A percentile compares a stretch with the other conserved stretches of the same genome.
Conservation (phyloP, 2,888 invertebrate species). For the Tryphoninae sp. region DNA sequence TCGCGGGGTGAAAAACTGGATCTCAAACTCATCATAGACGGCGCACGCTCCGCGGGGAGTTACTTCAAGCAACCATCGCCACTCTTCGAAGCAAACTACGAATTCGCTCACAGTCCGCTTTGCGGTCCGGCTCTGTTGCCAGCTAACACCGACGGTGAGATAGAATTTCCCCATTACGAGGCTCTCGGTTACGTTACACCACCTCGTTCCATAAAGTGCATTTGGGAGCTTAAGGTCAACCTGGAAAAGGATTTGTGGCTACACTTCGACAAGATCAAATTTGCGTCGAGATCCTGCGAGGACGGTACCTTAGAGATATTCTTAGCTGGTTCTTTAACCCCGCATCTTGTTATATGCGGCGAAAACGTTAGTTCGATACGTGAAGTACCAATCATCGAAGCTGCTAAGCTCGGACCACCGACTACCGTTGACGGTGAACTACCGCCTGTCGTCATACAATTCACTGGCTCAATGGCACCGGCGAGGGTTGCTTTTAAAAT, state of each 20-base stretch:
- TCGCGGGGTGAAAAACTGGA: conserved; percentile 92
- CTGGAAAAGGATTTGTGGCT: conserved; percentile 93
- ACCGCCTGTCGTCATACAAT: conserved; percentile 87
- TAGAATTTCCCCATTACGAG: conserved; percentile 93
- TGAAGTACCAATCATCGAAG: conserved; percentile 90
- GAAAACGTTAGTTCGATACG: conserved; percentile 92
- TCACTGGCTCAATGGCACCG: conserved; percentile 89
- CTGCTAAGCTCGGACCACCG: conserved; percentile 87
- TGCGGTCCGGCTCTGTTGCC: conserved; percentile 92
- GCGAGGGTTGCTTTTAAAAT: conserved; percentile 93
- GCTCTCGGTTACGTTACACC: conserved; percentile 84
- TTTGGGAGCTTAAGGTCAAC: conserved; percentile 92
- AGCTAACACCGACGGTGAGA: conserved; percentile 91
- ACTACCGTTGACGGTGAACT: conserved; percentile 83
- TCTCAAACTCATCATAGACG: conserved; percentile 91
- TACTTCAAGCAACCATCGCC: conserved; percentile 94
- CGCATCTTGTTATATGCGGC: conserved; percentile 91
- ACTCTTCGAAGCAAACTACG: conserved; percentile 92
- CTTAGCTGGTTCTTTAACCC: conserved; percentile 87
- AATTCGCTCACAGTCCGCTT: conserved; percentile 94
- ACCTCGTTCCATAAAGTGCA: conserved; percentile 84
- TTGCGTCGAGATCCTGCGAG: conserved; percentile 92
- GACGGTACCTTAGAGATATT: conserved; percentile 94
- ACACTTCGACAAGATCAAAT: conserved; percentile 93
- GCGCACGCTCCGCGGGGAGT: conserved; percentile 91